Percentiles rank a stretch among this genome's conserved stretches.
Conservation (phyloP, 2,113 vertebrate species). For the Paradoxurus hermaphroditus region DNA sequence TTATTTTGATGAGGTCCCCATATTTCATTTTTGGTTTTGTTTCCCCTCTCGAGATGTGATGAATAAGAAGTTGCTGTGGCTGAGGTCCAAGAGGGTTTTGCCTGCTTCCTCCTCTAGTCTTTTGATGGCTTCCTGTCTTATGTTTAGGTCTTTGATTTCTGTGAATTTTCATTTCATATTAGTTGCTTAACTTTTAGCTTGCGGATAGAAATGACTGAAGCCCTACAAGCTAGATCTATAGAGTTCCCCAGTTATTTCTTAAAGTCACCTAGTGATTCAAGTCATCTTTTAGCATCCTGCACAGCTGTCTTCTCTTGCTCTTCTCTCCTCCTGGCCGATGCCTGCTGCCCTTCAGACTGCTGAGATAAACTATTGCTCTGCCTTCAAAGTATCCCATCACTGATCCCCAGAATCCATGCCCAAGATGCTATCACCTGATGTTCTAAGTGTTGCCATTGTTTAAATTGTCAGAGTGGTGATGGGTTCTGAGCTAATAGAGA, state of each 20-base stretch:
- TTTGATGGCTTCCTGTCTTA: too few relatives aligned
- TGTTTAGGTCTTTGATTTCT: not conserved
- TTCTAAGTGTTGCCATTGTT: not conserved
- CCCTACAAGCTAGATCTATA: not conserved
- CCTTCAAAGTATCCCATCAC: not conserved
- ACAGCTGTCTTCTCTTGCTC: not conserved
- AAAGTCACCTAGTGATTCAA: not conserved
- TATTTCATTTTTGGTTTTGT: too few relatives aligned
- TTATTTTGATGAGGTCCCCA: too few relatives aligned
- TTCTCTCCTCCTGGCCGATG: not conserved
- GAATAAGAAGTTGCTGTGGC: too few relatives aligned
- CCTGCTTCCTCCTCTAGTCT: too few relatives aligned
- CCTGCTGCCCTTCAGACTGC: not conserved
- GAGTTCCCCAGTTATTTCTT: not conserved
- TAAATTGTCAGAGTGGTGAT: not conserved
- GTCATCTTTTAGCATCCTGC: not conserved
- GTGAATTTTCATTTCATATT: not conserved
- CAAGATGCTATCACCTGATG: not conserved
- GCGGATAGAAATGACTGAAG: not conserved
- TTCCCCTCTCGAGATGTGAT: too few relatives aligned
- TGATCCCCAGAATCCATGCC: not conserved
- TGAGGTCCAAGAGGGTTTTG: too few relatives aligned
- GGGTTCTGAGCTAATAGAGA: not conserved
- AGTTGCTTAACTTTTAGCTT: not conserved
- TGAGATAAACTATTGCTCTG: not conserved